phyloP scores from a whole-genome alignment of 2,888 invertebrate genomes.

The Hyposoter didymator region DNA sequence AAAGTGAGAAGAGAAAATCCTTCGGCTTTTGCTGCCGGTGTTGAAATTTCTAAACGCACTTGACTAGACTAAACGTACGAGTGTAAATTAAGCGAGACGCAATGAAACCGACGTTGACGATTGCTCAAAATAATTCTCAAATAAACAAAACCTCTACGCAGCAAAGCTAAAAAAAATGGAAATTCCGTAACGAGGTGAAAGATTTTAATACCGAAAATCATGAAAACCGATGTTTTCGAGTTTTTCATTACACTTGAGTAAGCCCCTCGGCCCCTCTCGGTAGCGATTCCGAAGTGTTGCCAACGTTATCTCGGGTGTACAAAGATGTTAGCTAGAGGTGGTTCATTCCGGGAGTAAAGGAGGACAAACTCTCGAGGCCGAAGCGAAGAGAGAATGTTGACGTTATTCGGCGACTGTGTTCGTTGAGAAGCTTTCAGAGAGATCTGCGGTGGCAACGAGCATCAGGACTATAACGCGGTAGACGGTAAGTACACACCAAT shows the following conservation, averaged over 20 bases:
- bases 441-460: conserved; percentile 57
- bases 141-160: too few relatives aligned
- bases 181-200: not conserved
- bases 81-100: not conserved
- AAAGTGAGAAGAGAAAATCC: not conserved
- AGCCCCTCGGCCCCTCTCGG: not conserved
- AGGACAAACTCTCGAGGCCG: conserved; percentile 55
- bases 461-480: conserved; percentile 37
- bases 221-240: not conserved
- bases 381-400: conserved; percentile 35
- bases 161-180: too few relatives aligned
- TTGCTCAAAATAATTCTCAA: not conserved
- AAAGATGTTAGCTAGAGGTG: conserved; percentile 19
- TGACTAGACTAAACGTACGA: not conserved
- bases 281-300: not conserved
- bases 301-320: conserved; percentile 18
- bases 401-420: conserved; percentile 38
- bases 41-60: not conserved
- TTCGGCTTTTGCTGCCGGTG: not conserved
- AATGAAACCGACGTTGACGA: not conserved
- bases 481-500: conserved; percentile 41
- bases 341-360: conserved; percentile 49
- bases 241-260: not conserved
- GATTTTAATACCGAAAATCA: not conserved
- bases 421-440: conserved; percentile 58